These are phyloP conservation scores for Chaetops frenatus DNA, from an alignment of 2,113 vertebrate species.

Conservation along the genomic window DNA sequence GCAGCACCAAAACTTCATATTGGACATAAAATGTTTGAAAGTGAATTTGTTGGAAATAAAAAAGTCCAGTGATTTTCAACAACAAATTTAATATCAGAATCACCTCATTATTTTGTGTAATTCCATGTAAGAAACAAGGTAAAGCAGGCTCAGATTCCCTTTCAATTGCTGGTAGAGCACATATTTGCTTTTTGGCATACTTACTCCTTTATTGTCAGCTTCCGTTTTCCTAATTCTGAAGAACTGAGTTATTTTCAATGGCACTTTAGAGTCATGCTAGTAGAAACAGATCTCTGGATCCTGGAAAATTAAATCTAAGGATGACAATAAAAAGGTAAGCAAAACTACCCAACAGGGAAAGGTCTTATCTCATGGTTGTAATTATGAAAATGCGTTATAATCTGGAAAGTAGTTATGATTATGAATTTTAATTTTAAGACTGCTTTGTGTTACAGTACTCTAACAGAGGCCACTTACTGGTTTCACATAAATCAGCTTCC, in stretches of 20 bases:
- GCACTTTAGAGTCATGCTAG: constrained; percentile 17
- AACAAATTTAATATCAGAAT: neutral
- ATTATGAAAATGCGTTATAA: constrained; percentile 6
- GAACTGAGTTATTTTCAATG: constrained; percentile 46
- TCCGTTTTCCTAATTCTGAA: neutral
- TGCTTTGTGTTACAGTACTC: neutral
- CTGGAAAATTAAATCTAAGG: constrained; percentile 48
- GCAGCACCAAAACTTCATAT: neutral
- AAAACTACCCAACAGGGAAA: constrained; percentile 25
- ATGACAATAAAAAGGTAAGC: constrained; percentile 41
- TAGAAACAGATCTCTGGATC: constrained; percentile 26
- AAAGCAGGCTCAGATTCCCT: neutral
- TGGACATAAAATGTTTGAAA: neutral
- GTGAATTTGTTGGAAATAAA: neutral
- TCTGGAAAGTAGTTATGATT: constrained; percentile 29
- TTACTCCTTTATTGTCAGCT: neutral
- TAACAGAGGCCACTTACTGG: neutral
- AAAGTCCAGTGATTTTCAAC: neutral
- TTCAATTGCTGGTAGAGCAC: neutral
- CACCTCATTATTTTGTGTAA: neutral
- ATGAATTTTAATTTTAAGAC: constrained; percentile 37
- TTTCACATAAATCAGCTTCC: constrained; percentile 19
- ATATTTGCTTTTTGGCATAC: neutral
- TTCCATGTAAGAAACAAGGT: neutral
- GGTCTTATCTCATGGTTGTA: neutral